A percentile compares a stretch with the other conserved stretches of the same genome.
phyloP scores from a whole-genome alignment of 2,888 invertebrate species.

The Coenonympha arcania region DNA sequence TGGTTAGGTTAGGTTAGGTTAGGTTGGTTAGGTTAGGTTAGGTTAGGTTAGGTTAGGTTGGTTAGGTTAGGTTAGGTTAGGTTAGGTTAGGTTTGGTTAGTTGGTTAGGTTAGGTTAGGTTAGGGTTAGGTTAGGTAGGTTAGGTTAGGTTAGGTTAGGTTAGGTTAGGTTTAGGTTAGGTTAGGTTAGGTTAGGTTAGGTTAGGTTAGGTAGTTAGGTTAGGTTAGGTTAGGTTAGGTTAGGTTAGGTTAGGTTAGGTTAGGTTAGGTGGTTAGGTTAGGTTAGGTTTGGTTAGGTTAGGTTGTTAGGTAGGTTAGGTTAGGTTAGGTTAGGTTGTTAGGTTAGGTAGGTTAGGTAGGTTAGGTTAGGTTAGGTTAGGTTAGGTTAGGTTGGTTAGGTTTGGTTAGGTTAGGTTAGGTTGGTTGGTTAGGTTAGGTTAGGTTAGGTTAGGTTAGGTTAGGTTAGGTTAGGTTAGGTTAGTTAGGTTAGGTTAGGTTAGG shows the following conservation, averaged over 20 bases:
- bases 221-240: no score
- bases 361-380: neutral
- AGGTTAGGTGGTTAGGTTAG: slow-evolving; percentile 24
- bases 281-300: no score
- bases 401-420: slow-evolving; percentile 24
- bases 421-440: no score
- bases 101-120: no score
- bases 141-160: slow-evolving; percentile 18
- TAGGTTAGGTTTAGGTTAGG: slow-evolving; percentile 15
- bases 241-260: slow-evolving; percentile 21
- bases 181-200: no score
- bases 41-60: slow-evolving; percentile 26
- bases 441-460: slow-evolving; percentile 26
- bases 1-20: neutral
- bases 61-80: slow-evolving; percentile 6
- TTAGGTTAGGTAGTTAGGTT: slow-evolving; percentile 26
- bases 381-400: neutral
- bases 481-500: slow-evolving; percentile 21
- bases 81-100: slow-evolving; percentile 24
- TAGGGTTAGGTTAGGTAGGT: slow-evolving; percentile 24
- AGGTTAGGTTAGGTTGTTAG: neutral
- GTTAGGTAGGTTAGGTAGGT: no score
- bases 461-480: slow-evolving; percentile 26
- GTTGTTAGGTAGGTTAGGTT: neutral
- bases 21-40: slow-evolving; percentile 22